These are phyloP conservation scores for Xanthia icteritia DNA, from an alignment of 2,888 invertebrate genomes.

Conservation along the genomic window DNA sequence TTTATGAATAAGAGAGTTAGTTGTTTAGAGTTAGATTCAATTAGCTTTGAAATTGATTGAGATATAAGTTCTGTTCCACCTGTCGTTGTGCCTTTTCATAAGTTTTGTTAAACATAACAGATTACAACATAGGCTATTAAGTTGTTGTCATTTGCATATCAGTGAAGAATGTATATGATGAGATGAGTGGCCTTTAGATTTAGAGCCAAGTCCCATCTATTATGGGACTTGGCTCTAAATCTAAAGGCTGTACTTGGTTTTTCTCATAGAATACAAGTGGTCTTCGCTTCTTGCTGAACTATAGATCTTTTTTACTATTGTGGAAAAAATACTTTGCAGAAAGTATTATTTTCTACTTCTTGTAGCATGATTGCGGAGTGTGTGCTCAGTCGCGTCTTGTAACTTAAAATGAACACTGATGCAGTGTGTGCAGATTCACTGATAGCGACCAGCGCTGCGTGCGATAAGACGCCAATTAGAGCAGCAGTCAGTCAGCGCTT, in stretches of 20 bases:
- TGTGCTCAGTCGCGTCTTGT: background rate
- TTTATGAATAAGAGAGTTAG: background rate
- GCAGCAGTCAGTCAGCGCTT: background rate
- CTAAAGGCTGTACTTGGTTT: too few species aligned
- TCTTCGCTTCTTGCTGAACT: too few species aligned
- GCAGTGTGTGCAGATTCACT: background rate
- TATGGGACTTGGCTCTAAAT: too few species aligned
- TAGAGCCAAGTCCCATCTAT: background rate
- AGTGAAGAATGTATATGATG: background rate
- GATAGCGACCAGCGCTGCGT: slow-evolving; percentile 18
- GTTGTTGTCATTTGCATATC: background rate
- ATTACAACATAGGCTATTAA: too few species aligned
- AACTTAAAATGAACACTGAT: slow-evolving; percentile 7
- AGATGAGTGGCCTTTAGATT: background rate
- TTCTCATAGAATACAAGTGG: too few species aligned
- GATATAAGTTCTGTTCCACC: background rate
- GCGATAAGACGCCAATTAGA: slow-evolving; percentile 1
- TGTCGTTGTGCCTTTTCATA: background rate
- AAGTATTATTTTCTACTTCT: background rate
- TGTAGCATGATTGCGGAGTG: background rate
- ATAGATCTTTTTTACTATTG: too few species aligned
- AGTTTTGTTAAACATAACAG: background rate
- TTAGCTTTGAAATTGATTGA: background rate
- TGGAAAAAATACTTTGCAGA: too few species aligned
- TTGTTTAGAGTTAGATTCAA: background rate